Evolutionary conservation across 2,113 vertebrate species (phyloP).

Genomic region (Nannobrachium achirus): DNA sequence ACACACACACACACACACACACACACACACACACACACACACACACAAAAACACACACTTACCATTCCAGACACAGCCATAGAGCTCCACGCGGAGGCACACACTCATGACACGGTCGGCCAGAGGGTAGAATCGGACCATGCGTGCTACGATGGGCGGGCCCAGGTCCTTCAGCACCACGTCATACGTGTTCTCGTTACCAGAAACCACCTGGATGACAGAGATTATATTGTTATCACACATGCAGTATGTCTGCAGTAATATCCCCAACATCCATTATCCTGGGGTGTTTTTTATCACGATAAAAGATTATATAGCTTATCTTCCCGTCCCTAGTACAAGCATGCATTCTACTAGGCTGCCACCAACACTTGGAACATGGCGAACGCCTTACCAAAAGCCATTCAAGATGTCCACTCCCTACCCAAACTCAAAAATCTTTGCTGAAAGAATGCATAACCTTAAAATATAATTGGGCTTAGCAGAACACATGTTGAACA

Average conservation of each 20-base stretch:
- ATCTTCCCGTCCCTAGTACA: too few relatives aligned
- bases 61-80: slow-evolving; percentile 93
- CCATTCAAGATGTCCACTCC: too few relatives aligned
- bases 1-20: not conserved
- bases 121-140: slow-evolving; percentile 89
- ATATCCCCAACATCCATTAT: too few relatives aligned
- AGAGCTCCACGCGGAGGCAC: slow-evolving; percentile 93
- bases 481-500: too few relatives aligned
- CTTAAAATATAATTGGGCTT: too few relatives aligned
- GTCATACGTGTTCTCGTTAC: slow-evolving; percentile 91
- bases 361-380: too few relatives aligned
- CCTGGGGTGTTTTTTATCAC: too few relatives aligned
- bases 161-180: slow-evolving; percentile 93
- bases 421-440: too few relatives aligned
- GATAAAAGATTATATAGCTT: too few relatives aligned
- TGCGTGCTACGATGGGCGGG: slow-evolving; percentile 87
- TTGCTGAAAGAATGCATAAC: too few relatives aligned
- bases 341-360: too few relatives aligned
- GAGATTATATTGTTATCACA: slow-evolving; percentile 21
- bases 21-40: slow-evolving; percentile 23
- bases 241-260: slow-evolving; percentile 15
- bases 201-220: slow-evolving; percentile 85
- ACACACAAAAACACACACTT: slow-evolving; percentile 43
- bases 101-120: slow-evolving; percentile 95
- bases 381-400: too few relatives aligned